Base-by-base conservation (phyloP, 2,888 invertebrate genomes). In the Eristalinus sepulchralis region DNA sequence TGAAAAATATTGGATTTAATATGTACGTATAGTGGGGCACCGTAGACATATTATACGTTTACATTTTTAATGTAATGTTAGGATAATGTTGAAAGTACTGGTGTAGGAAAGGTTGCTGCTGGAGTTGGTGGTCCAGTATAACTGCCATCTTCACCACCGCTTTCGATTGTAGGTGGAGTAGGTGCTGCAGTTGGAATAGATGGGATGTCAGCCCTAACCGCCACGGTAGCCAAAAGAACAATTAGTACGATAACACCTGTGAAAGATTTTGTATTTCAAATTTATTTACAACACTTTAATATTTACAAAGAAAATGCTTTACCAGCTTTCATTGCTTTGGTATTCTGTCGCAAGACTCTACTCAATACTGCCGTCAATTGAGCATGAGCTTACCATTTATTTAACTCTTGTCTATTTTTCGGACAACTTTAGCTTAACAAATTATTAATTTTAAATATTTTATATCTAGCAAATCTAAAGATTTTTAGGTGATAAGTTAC, bases 101-200 rank as follows among this genome's bases (percentile, higher is more conserved):
- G 57, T n/a, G 22, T 22, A 24, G 57, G 24, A 22, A 24, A 57
- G 22, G 57, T 57, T 11, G 24, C 4, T 11, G 3, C 13, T 5
- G 57, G 57, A 11, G 57, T 24, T 57, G 57, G 57, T 24, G 57
- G 57, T 10, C 57, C 57, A 24, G 22, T 24, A 24, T 22, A 22
- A 13, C n/a, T 34, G 11, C 27, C 27, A 22, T 39, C 11, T 24
- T 24, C 11, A 31, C 17, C 4, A 1, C 47, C 3, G 2, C 39
- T n/a, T 3, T 6, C 17, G 17, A 8, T 8, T 17, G 62, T 27
- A 62, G 62, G 20, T 72, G 72, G 47, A 17, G 39, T 39, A 8
- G 39, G 22, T 11, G 60, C 27, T n/a, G 60, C n/a, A 57, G 71
- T 34, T 27, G 79, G 17, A 53, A 64, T 24, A 9, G 20, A n/a